Base-by-base conservation (phyloP, 2,797 vertebrate species). In the Mus minutoides region DNA sequence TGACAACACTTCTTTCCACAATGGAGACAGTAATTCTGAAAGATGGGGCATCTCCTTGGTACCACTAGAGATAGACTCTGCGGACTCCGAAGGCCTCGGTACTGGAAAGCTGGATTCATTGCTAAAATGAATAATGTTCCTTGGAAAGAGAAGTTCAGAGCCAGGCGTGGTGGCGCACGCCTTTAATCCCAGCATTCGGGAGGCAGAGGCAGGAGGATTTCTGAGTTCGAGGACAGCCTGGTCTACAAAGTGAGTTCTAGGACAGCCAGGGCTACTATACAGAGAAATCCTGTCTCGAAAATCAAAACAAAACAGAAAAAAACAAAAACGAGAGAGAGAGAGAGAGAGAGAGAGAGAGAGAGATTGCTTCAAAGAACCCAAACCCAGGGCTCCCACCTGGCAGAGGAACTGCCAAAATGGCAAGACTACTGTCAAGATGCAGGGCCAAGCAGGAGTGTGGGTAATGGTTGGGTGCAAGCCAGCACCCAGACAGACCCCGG, bases 81-180 rank as follows among this genome's bases (percentile, higher is more conserved):
- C 24, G 37, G 46, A 6, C 26, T 77, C 71, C 60, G 31, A 56
- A 37, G 16, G 29, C n/a, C n/a, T 17, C 1, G 0, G 5, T 7
- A 31, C 75, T 88, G 7, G 77, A 43, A 93, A 93, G 52, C 67
- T 79, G 43, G 8, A 46, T 40, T 80, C 37, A 12, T 49, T 89
- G 93, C 87, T 95, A 77, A 92, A 89, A 86, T 10, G 69, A 91
- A 80, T 31, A 40, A 31, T 19, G 26, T 76, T 80, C 16, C 22
- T 54, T 58, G 29, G 58, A 92, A 95, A 91, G 31, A 90, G n/a
- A 21, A 34, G n/a, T n/a, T n/a, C n/a, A n/a, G n/a, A n/a, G n/a
- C n/a, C n/a, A n/a, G n/a, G n/a, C n/a, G n/a, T n/a, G n/a, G n/a
- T n/a, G n/a, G n/a, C n/a, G n/a, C n/a, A n/a, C n/a, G n/a, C n/a